Percentiles rank a stretch among this genome's conserved stretches.
phyloP scores from a whole-genome alignment of 1,140 invertebrate species.

The Homalodisca vitripennis region DNA sequence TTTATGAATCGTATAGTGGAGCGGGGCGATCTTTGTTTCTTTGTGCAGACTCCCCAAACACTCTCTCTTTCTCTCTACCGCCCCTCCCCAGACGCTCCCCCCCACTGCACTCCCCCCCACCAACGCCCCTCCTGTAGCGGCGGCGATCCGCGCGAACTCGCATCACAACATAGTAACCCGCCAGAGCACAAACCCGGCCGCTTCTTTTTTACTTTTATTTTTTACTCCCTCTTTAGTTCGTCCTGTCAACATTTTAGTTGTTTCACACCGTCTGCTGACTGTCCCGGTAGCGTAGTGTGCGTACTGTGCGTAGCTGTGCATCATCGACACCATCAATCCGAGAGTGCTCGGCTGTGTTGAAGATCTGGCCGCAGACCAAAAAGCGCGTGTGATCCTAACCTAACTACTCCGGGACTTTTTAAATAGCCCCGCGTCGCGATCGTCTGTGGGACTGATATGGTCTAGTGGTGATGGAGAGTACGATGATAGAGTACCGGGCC shows the following conservation, averaged over 20 bases:
- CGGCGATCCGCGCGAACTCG: slow-evolving; percentile 10
- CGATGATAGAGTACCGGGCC: slow-evolving; percentile 32
- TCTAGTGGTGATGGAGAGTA: slow-evolving; percentile 22
- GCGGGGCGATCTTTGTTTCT: slow-evolving; percentile 29
- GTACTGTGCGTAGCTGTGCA: too few relatives aligned
- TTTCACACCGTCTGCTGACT: background rate
- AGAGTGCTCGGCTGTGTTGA: background rate
- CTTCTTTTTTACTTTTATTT: slow-evolving; percentile 27
- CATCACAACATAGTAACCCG: slow-evolving; percentile 32
- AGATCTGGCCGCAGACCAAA: background rate
- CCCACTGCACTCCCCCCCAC: slow-evolving; percentile 9
- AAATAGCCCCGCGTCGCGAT: background rate
- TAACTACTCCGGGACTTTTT: slow-evolving; percentile 1
- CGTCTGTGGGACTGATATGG: background rate
- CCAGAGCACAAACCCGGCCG: slow-evolving; percentile 17
- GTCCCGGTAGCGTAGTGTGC: background rate
- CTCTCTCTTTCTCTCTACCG: slow-evolving; percentile 27
- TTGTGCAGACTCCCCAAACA: slow-evolving; percentile 22
- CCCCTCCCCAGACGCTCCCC: slow-evolving; percentile 19
- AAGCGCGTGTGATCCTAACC: slow-evolving; percentile 5
- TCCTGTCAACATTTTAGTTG: slow-evolving; percentile 16
- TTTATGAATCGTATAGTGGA: too few relatives aligned
- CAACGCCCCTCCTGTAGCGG: background rate
- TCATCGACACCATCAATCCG: too few relatives aligned
- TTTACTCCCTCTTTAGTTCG: slow-evolving; percentile 24